Evolutionary conservation across 2,888 invertebrate genomes (phyloP), one percentile per base, ranked within the genome.

Genomic region (Euphydryas editha): DNA sequence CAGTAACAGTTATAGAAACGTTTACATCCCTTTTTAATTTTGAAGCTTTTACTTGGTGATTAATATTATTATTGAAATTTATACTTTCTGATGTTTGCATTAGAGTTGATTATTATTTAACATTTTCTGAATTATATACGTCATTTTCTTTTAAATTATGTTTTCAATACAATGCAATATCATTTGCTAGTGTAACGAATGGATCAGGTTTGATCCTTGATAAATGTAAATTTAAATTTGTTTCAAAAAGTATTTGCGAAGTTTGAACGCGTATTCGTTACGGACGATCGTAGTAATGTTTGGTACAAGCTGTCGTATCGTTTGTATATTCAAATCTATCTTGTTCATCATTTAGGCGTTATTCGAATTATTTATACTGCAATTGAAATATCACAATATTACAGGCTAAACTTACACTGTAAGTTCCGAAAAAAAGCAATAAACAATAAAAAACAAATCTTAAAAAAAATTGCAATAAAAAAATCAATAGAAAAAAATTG

Each of bases 181-280:
- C 84, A 85, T 86, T 85, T 81, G 86, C 79, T 76, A 77, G 84
- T 80, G 86, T 76, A 81, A 76, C 85, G 80, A 87, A 88, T 78
- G 75, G 71, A 84, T 85, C 86, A 79, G 80, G 86, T 88, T 86
- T 85, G 81, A 82, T 84, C 77, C 81, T 77, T 83, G 85, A 86
- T 84, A 85, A 86, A 88, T 86, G 81, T 77, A 82, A 83, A 85
- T 87, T 85, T 83, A 82, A 85, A 87, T 84, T 85, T 84, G 84
- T 81, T 83, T 79, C 76, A 77, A 79, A 79, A 76, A 79, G 80
- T 84, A 73, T 78, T 75, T 75, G 80, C 77, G 81, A 78, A 78
- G 77, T 83, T 77, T 71, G 72, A 73, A 76, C 75, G 65, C 61
- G 71, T 68, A 83, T 84, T 82, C 69, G 83, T 74, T 73, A 79